phyloP scores from a whole-genome alignment of 1,140 invertebrate species.

The Zaprionus camerounensis region DNA sequence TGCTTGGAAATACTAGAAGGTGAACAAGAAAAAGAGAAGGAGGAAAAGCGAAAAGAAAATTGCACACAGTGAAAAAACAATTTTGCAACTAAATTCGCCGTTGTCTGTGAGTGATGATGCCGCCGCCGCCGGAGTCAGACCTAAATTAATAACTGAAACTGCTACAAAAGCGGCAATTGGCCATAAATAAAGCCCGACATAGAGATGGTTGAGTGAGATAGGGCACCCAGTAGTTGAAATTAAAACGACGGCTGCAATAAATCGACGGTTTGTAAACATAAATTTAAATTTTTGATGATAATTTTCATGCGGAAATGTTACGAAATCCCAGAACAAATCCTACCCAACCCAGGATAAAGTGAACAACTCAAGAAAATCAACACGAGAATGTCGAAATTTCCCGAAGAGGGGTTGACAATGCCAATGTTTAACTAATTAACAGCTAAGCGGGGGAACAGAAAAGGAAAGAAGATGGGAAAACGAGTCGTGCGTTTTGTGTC shows the following conservation, averaged over 20 bases:
- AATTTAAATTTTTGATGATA: slow-evolving; percentile 82
- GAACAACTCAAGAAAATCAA: slow-evolving; percentile 29
- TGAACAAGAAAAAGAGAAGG: background rate
- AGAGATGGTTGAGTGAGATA: background rate
- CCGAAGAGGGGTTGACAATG: slow-evolving; percentile 28
- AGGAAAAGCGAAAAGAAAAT: slow-evolving; percentile 25
- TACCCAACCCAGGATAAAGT: slow-evolving; percentile 55
- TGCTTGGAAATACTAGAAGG: slow-evolving; percentile 10
- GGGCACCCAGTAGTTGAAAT: background rate
- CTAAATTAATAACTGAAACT: slow-evolving; percentile 70
- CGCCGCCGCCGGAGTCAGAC: slow-evolving; percentile 21
- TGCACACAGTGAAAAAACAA: slow-evolving; percentile 25
- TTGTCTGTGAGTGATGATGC: slow-evolving; percentile 14
- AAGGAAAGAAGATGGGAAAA: background rate
- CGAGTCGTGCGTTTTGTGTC: slow-evolving; percentile 17
- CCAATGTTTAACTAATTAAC: slow-evolving; percentile 79
- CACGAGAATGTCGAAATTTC: slow-evolving; percentile 1
- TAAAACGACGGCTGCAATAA: slow-evolving; percentile 53
- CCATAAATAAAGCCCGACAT: slow-evolving; percentile 61
- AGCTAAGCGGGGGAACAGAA: slow-evolving; percentile 20
- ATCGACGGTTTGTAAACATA: slow-evolving; percentile 71
- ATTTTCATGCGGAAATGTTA: slow-evolving; percentile 34
- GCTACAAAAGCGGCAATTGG: slow-evolving; percentile 44
- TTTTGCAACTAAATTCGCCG: slow-evolving; percentile 21
- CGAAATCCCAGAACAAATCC: slow-evolving; percentile 16